Evolutionary conservation across 2,888 invertebrate genomes (phyloP).

Genomic region (Frankliniella fusca): DNA sequence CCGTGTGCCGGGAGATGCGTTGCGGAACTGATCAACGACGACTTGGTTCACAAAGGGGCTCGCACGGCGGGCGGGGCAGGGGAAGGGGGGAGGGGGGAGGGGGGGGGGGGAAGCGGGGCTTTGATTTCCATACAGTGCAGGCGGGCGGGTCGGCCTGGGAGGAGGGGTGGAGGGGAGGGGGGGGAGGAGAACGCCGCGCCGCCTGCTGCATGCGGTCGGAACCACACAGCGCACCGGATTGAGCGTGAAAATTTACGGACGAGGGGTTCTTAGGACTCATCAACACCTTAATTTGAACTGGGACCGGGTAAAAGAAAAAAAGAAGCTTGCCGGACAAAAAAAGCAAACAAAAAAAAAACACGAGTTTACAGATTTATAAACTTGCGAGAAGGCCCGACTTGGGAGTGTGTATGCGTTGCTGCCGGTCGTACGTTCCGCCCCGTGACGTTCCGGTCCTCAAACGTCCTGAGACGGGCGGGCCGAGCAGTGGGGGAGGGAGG

Average conservation of each 20-base stretch:
- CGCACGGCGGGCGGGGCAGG: neutral
- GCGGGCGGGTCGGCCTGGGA: neutral
- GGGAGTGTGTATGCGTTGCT: neutral
- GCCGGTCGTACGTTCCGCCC: neutral
- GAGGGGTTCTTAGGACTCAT: no score
- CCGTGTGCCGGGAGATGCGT: neutral
- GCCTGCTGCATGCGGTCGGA: no score
- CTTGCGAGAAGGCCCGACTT: no score
- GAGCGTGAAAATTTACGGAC: no score
- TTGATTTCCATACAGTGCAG: neutral
- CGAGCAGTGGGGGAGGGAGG: neutral
- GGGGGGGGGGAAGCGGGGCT: neutral
- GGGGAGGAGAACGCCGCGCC: no score
- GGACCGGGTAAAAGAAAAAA: no score
- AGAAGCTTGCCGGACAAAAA: no score
- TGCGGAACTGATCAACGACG: conserved; percentile 19
- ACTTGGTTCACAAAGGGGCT: neutral
- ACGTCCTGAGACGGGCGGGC: neutral
- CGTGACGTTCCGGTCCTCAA: neutral
- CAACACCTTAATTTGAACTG: no score
- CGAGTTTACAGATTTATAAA: no score
- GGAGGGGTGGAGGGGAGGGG: neutral
- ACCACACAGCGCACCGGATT: no score
- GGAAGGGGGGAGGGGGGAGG: neutral
- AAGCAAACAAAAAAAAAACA: no score